Conservation (phyloP, 2,113 vertebrate species). For the Columba livia region DNA sequence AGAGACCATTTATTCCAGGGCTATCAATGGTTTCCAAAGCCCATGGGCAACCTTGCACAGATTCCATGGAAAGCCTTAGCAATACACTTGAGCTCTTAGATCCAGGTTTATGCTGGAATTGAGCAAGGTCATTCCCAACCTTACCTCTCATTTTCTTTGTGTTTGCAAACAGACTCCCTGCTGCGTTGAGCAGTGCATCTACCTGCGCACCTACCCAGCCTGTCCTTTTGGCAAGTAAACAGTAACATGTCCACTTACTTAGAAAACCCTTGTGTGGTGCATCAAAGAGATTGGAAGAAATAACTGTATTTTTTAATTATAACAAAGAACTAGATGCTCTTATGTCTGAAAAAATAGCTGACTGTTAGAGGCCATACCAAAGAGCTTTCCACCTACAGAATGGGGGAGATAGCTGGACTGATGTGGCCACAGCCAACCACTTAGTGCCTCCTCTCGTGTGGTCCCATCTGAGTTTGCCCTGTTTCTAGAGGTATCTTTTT, state of each 20-base stretch:
- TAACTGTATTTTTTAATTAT: background rate
- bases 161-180: background rate
- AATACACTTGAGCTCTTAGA: background rate
- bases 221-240: background rate
- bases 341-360: background rate
- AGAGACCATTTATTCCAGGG: background rate
- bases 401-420: background rate
- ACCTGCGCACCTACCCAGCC: background rate
- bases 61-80: background rate
- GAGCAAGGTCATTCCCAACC: rapidly evolving
- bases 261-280: background rate
- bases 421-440: background rate
- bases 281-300: background rate
- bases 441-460: background rate
- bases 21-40: background rate
- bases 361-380: background rate
- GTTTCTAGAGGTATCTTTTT: background rate
- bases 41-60: background rate
- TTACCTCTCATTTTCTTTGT: background rate
- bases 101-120: background rate
- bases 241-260: rapidly evolving
- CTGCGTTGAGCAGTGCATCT: rapidly evolving
- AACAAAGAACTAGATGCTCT: background rate
- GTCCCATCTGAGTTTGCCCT: background rate
- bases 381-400: background rate